A percentile compares a stretch with the other conserved stretches of the same genome.
These are phyloP conservation scores for Ptychodera flava DNA, from an alignment of 35 echinoderm and acorn worm genomes.

Conservation along the genomic window DNA sequence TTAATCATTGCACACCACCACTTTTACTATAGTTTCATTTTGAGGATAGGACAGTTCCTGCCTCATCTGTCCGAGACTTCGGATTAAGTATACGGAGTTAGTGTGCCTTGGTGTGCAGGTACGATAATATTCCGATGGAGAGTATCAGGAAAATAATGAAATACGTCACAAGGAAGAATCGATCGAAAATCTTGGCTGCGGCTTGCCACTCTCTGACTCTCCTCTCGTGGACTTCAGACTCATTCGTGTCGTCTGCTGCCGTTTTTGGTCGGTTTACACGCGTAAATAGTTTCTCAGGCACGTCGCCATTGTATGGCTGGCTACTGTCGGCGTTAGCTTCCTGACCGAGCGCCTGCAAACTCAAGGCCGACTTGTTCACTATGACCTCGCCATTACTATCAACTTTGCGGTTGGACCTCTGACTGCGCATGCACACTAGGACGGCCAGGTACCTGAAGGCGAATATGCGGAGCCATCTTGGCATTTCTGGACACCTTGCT, in stretches of 20 bases:
- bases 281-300: no score
- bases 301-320: no score
- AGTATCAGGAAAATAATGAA: neutral
- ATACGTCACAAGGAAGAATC: neutral
- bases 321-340: no score
- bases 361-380: no score
- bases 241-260: no score
- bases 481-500: conserved; percentile 51
- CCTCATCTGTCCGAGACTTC: no score
- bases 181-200: neutral
- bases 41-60: no score
- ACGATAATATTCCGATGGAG: neutral
- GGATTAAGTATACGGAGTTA: neutral
- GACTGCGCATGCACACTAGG: conserved; percentile 40
- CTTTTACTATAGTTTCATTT: no score
- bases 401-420: no score
- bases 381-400: no score
- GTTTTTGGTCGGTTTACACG: no score
- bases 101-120: neutral
- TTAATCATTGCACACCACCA: neutral
- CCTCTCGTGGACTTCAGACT: neutral
- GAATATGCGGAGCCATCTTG: conserved; percentile 40
- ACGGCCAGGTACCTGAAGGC: conserved; percentile 44
- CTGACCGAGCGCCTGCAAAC: no score
- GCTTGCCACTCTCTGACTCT: neutral